Percentiles rank a stretch among this genome's conserved stretches.
These are phyloP conservation scores for Rhinophrynus dorsalis DNA, from an alignment of 2,797 vertebrate genomes.

Conservation along the genomic window DNA sequence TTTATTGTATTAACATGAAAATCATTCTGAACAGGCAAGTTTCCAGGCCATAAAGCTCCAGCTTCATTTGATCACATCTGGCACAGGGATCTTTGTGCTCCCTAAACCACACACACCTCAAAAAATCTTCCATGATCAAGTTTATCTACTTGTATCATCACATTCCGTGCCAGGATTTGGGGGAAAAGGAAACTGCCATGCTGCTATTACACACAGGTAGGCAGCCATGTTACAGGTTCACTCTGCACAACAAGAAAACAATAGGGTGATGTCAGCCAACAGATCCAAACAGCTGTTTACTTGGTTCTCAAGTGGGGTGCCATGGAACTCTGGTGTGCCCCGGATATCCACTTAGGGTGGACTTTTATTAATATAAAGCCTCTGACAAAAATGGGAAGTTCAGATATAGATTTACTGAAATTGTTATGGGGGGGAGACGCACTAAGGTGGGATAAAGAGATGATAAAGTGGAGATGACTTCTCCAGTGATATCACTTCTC, in stretches of 20 bases:
- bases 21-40: conserved; percentile 25
- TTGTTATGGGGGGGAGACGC: too few relatives aligned
- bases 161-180: conserved; percentile 8
- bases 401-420: too few relatives aligned
- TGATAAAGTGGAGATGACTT: too few relatives aligned
- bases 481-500: too few relatives aligned
- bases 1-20: conserved; percentile 45
- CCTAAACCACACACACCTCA: conserved; percentile 19
- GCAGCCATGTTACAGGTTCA: conserved; percentile 1
- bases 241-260: conserved; percentile 1
- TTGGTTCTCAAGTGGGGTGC: too few relatives aligned
- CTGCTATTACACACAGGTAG: background rate
- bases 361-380: too few relatives aligned
- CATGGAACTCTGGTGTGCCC: too few relatives aligned
- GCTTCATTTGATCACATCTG: conserved; percentile 40
- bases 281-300: too few relatives aligned
- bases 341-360: too few relatives aligned
- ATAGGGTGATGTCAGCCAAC: too few relatives aligned
- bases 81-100: conserved; percentile 20
- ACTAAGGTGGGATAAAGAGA: too few relatives aligned
- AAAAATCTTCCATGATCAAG: conserved; percentile 19
- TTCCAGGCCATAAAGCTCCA: conserved; percentile 27
- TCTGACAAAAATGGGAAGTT: too few relatives aligned
- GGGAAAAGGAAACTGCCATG: background rate
- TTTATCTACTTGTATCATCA: conserved; percentile 28